Base-by-base conservation (phyloP, 1,140 invertebrate genomes). In the Ceratina australensis region DNA sequence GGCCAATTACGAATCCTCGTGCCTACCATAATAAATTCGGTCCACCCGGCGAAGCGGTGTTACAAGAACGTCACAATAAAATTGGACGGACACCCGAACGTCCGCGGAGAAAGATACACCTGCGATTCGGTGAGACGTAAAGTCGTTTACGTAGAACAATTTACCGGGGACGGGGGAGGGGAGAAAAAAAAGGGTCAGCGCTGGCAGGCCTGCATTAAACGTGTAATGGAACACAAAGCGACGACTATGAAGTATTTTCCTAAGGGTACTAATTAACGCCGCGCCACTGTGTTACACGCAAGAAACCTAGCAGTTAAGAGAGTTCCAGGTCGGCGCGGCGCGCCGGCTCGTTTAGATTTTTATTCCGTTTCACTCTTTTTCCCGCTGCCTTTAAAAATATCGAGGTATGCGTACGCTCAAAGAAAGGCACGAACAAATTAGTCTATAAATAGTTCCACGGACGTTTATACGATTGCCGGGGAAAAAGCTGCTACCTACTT, bases 261-360 rank as follows among this genome's bases (percentile, higher is more conserved):
- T 79, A 72, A 68, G 81, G 68, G 63, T 76, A 80, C 78, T 74
- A 83, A 85, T 86, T 86, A 86, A 81, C 68, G 68, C 72, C 65
- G 47, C 68, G 74, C 74, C 75, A 83, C 78, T 49, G 75, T 82
- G 49, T 78, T 85, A 80, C 78, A 65, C 66, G 81, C 66, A 76
- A 85, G 57, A 78, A 75, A 4, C 61, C n/a, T 16, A 28, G 66
- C 24, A 15, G 52, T 52, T 68, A 78, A 63, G 28, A 67, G 28
- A 54, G 49, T n/a, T 52, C 49, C n/a, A 18, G 20, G 20, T 13
- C n/a, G n/a, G n/a, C 52, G n/a, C 16, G 15, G 52, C 52, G 47
- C 18, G 64, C 52, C 68, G 28, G 47, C 54, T 65, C 65, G 42
- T 60, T 74, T 33, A 18, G 52, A 68, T 50, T 72, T 72, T 72